These are phyloP conservation scores for Condylostylus longicornis DNA, from an alignment of 1,140 invertebrate species.

Conservation along the genomic window DNA sequence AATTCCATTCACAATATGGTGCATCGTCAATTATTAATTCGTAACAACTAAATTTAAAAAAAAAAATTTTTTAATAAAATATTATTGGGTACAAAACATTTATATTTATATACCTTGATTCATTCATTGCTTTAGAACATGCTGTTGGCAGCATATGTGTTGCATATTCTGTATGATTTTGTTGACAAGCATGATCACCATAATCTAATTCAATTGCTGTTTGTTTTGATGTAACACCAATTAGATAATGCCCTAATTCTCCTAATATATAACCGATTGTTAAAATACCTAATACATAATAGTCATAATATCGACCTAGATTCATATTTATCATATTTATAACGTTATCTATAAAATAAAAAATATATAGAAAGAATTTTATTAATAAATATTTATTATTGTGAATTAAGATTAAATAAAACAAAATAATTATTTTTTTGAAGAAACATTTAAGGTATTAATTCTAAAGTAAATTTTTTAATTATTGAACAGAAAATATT, in stretches of 20 bases:
- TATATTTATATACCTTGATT: slow-evolving; percentile 9
- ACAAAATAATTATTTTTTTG: no score
- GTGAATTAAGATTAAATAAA: no score
- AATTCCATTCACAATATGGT: slow-evolving; percentile 74
- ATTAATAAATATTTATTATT: no score
- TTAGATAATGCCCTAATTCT: slow-evolving; percentile 73
- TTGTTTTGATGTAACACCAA: slow-evolving; percentile 72
- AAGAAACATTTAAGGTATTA: no score
- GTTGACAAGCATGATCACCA: slow-evolving; percentile 72
- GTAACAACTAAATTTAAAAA: slow-evolving; percentile 40
- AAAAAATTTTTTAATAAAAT: slow-evolving; percentile 6
- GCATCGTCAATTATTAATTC: slow-evolving; percentile 50
- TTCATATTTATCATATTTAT: no score
- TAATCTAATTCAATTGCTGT: slow-evolving; percentile 72
- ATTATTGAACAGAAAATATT: no score
- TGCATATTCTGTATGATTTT: slow-evolving; percentile 45
- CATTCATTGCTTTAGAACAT: slow-evolving; percentile 37
- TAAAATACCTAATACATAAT: slow-evolving; percentile 60
- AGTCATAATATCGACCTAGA: slow-evolving; percentile 51
- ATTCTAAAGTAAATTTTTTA: no score
- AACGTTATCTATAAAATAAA: no score
- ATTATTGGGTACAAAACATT: neutral
- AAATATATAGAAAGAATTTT: no score
- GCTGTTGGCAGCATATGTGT: slow-evolving; percentile 43
- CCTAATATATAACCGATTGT: slow-evolving; percentile 68